A percentile compares a stretch with the other conserved stretches of the same genome.
phyloP scores from a whole-genome alignment of 2,888 invertebrate genomes.

The Meiosimyza decipiens region DNA sequence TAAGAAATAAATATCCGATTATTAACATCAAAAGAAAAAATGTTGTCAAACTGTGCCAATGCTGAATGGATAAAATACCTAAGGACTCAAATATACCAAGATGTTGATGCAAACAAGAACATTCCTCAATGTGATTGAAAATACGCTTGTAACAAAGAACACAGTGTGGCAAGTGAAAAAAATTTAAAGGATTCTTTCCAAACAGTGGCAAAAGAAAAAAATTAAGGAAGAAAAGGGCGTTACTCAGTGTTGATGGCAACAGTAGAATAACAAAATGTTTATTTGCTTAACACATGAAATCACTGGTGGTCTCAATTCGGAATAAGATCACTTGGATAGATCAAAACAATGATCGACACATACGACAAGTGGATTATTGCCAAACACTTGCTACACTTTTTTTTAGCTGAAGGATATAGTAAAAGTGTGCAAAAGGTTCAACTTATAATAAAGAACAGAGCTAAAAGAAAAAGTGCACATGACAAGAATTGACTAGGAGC shows the following conservation, averaged over 20 bases:
- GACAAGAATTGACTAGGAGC: too few relatives aligned
- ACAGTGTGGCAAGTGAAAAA: constrained; percentile 7
- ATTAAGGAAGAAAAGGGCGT: constrained; percentile 32
- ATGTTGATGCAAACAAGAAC: neutral
- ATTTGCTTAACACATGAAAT: constrained; percentile 32
- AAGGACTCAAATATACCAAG: neutral
- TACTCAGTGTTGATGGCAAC: constrained; percentile 28
- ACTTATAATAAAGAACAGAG: neutral
- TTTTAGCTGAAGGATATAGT: too few relatives aligned
- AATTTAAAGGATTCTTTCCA: neutral
- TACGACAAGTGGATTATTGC: constrained; percentile 39
- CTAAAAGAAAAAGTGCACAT: neutral
- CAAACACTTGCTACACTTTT: constrained; percentile 2
- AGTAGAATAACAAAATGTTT: constrained; percentile 31
- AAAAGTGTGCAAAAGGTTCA: neutral
- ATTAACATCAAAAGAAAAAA: constrained; percentile 47
- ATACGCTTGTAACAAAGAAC: constrained; percentile 11
- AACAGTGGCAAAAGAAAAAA: too few relatives aligned
- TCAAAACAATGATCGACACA: neutral
- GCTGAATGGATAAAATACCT: constrained; percentile 45
- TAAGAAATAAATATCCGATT: constrained; percentile 59
- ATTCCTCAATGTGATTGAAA: neutral
- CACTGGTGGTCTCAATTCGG: neutral
- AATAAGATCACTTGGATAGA: neutral
- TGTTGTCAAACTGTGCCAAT: constrained; percentile 43